phyloP scores from a whole-genome alignment of 2,797 vertebrate genomes.

The Gila robusta region DNA sequence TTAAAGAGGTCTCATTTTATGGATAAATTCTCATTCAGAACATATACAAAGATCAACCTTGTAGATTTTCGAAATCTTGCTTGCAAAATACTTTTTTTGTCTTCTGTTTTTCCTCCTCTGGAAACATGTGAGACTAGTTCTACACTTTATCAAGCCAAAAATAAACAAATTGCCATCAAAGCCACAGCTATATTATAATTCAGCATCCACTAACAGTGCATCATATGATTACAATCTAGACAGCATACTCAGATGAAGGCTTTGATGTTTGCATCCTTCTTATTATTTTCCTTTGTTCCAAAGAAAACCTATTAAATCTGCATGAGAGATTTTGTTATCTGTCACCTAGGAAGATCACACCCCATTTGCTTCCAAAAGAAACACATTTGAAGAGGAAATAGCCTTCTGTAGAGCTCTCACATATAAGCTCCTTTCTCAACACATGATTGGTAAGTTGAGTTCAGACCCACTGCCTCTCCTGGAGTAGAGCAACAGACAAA shows the following conservation, averaged over 20 bases:
- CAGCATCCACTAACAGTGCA: conserved; percentile 38
- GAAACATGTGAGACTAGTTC: conserved; percentile 1
- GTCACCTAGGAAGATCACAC: conserved; percentile 58
- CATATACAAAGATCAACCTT: neutral
- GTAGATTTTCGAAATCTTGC: neutral
- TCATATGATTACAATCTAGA: conserved; percentile 55
- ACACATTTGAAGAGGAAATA: conserved; percentile 65
- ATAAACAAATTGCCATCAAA: conserved; percentile 49
- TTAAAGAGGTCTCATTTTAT: neutral
- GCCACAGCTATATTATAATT: conserved; percentile 42
- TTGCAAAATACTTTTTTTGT: neutral
- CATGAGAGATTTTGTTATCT: conserved; percentile 65
- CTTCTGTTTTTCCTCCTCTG: neutral
- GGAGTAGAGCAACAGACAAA: conserved; percentile 34
- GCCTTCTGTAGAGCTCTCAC: conserved; percentile 55
- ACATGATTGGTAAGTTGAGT: conserved; percentile 76
- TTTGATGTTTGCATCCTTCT: conserved; percentile 54
- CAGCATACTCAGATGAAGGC: conserved; percentile 29
- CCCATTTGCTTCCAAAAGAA: conserved; percentile 56
- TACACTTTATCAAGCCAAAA: conserved; percentile 36
- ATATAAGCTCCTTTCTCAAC: conserved; percentile 66
- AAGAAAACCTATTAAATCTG: conserved; percentile 62
- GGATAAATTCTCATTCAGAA: neutral
- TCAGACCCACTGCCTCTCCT: conserved; percentile 60
- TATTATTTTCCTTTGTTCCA: conserved; percentile 54